These are phyloP conservation scores for Phyllotis vaccarum DNA, from an alignment of 2,797 vertebrate genomes.

Conservation along the genomic window DNA sequence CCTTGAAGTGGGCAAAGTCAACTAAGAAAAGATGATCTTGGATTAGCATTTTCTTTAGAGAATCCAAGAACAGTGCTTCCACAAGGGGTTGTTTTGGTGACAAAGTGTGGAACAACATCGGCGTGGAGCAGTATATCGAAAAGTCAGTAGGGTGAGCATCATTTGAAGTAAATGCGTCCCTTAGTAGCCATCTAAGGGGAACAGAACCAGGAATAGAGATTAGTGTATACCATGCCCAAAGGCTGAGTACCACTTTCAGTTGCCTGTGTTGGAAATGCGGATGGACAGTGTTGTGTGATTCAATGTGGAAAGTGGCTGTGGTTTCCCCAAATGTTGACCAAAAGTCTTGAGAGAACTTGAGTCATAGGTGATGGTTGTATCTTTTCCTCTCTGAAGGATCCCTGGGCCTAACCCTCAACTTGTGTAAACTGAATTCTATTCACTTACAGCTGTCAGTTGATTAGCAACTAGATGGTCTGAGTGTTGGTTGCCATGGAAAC, in stretches of 20 bases:
- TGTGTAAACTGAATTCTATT: constrained; percentile 87
- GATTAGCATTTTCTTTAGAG: constrained; percentile 28
- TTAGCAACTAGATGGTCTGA: constrained; percentile 89
- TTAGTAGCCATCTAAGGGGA: background rate
- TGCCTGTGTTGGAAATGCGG: background rate
- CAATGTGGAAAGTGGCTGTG: background rate
- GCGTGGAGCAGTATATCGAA: background rate
- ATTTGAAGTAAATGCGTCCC: background rate
- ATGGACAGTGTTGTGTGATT: background rate
- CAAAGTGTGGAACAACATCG: background rate
- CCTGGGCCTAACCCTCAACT: constrained; percentile 81
- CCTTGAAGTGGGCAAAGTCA: background rate
- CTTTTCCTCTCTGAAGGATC: constrained; percentile 54
- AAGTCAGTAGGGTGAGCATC: background rate
- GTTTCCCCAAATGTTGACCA: background rate
- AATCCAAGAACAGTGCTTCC: background rate
- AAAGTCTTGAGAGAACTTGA: constrained; percentile 41
- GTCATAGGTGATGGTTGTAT: constrained; percentile 30
- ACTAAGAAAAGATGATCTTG: background rate
- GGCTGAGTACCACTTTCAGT: background rate
- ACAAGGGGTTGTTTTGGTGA: background rate
- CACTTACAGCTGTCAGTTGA: constrained; percentile 91
- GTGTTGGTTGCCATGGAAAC: constrained; percentile 90
- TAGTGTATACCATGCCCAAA: background rate
- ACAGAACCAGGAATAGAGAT: background rate